phyloP scores from a whole-genome alignment of 2,797 vertebrate species.

The Pangasius djambal region DNA sequence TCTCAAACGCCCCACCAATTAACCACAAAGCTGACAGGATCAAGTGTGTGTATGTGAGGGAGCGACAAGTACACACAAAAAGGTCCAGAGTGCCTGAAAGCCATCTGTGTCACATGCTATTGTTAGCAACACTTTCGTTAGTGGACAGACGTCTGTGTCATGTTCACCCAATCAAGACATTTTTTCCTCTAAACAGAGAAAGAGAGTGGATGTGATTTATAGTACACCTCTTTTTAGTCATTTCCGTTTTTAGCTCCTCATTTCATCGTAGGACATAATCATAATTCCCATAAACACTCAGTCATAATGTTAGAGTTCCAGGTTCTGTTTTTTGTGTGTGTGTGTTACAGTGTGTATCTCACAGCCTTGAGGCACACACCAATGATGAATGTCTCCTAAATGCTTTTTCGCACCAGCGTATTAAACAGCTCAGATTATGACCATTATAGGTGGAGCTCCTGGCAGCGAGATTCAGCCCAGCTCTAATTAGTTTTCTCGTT shows the following conservation, averaged over 20 bases:
- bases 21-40: slow-evolving; percentile 63
- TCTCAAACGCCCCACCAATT: slow-evolving; percentile 71
- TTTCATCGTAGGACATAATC: slow-evolving; percentile 28
- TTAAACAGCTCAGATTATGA: slow-evolving; percentile 72
- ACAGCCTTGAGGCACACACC: slow-evolving; percentile 59
- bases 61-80: neutral
- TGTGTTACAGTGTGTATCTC: slow-evolving; percentile 29
- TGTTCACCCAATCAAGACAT: neutral
- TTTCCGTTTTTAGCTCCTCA: slow-evolving; percentile 24
- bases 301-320: slow-evolving; percentile 46
- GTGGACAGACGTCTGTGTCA: slow-evolving; percentile 10
- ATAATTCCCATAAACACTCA: slow-evolving; percentile 32
- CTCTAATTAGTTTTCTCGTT: slow-evolving; percentile 74
- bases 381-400: slow-evolving; percentile 73
- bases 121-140: slow-evolving; percentile 30
- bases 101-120: slow-evolving; percentile 41
- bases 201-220: slow-evolving; percentile 34
- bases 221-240: neutral
- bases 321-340: neutral
- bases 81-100: slow-evolving; percentile 31
- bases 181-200: neutral
- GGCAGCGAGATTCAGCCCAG: slow-evolving; percentile 71
- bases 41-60: slow-evolving; percentile 33
- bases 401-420: slow-evolving; percentile 68
- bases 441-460: slow-evolving; percentile 78